Evolutionary conservation across 2,113 vertebrate genomes (phyloP), one percentile per base, ranked within the genome.

Genomic region (Prunella himalayana): DNA sequence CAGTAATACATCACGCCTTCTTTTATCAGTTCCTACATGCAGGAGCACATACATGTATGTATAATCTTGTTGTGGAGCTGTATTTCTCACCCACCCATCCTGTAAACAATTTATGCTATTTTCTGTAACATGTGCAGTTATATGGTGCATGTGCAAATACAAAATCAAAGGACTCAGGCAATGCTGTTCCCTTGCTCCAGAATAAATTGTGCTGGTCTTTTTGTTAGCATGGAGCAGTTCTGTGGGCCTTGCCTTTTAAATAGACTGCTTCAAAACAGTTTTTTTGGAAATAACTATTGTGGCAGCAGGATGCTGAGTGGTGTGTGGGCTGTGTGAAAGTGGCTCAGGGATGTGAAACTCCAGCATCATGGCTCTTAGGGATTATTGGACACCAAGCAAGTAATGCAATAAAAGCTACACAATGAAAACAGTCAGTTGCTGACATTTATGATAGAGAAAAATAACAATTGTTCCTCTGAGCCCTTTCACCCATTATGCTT

Each of bases 271-370:
- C 66, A 87, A 69, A 95, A 60, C 84, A 77, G 47, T 10, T 56
- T 95, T 92, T 92, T 95, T 81, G 45, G 88, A 94, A 94, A 44
- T 64, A 90, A 27, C 54, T 91, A 2, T 73, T 69, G 56, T 94
- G 82, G 92, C 93, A 95, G 75, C 75, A 95, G 93, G 82, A 91
- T 95, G 87, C 63, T 12, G 11, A 91, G 85, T 94, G 68, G 42
- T 84, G 82, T 66, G 91, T 95, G 71, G 94, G 92, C 22, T 96
- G 85, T 83, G 85, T 91, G 88, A 93, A 95, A 93, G 65, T 77
- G 65, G 60, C 92, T 91, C 77, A 76, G 92, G 82, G 65, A 90
- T 85, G 59, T 80, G 70, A 76, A 95, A 90, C 75, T 90, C 82
- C 60, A 80, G 63, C 71, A 39, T 76, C 59, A 8, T 47, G 75